Conservation (phyloP, 2,888 invertebrate species). For the Melinaea menophilus region DNA sequence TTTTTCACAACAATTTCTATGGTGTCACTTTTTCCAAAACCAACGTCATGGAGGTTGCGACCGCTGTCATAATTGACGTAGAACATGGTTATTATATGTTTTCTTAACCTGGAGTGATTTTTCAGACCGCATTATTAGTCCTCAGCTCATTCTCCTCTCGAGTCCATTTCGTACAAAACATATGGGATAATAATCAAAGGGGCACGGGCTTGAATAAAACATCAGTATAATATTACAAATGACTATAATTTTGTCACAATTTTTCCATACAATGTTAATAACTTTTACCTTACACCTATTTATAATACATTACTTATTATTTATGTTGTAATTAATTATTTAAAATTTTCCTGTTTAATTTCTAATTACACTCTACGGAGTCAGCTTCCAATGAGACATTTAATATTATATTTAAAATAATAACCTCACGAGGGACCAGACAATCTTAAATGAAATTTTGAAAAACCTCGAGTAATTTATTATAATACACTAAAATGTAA, state of each 20-base stretch:
- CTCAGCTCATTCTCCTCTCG: too few relatives aligned
- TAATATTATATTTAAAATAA: constrained; percentile 49
- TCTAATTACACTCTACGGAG: constrained; percentile 72
- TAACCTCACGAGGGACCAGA: constrained; percentile 59
- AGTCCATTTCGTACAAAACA: not conserved
- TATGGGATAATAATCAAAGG: not conserved
- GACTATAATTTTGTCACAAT: constrained; percentile 80
- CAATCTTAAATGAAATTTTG: constrained; percentile 63
- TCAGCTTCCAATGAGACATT: constrained; percentile 62
- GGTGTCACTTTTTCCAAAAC: too few relatives aligned
- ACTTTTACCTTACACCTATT: constrained; percentile 75
- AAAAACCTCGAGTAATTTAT: constrained; percentile 63
- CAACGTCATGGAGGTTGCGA: too few relatives aligned
- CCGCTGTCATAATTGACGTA: too few relatives aligned
- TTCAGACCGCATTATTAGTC: too few relatives aligned
- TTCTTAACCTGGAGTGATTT: too few relatives aligned
- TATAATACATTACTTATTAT: constrained; percentile 77
- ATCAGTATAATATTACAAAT: constrained; percentile 77
- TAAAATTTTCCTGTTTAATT: constrained; percentile 74
- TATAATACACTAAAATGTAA: constrained; percentile 74
- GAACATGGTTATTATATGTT: too few relatives aligned
- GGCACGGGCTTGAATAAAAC: constrained; percentile 54
- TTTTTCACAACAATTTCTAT: too few relatives aligned
- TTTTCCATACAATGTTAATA: constrained; percentile 79
- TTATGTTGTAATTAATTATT: constrained; percentile 73